phyloP scores from a whole-genome alignment of 2,888 invertebrate genomes.

The Sinodicranocentrus sp. region DNA sequence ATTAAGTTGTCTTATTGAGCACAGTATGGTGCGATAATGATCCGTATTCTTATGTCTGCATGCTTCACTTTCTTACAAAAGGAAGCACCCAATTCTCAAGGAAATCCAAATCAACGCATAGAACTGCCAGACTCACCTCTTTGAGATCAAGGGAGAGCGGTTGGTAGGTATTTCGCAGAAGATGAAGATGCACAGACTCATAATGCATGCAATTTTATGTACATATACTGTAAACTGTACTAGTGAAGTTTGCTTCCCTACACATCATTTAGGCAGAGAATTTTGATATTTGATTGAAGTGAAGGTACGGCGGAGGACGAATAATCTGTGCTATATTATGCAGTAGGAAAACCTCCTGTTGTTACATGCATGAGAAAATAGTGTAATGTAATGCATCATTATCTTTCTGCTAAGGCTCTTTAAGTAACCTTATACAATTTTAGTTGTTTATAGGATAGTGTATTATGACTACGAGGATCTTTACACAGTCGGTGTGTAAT shows the following conservation, averaged over 20 bases:
- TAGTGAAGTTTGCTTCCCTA: not conserved
- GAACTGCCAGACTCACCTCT: not conserved
- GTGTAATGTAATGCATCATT: not conserved
- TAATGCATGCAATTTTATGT: slow-evolving; percentile 23
- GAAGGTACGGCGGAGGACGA: slow-evolving; percentile 35
- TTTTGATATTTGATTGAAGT: no score
- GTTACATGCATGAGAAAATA: slow-evolving; percentile 10
- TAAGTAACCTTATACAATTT: slow-evolving; percentile 20
- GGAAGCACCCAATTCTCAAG: slow-evolving; percentile 46
- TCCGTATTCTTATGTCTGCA: slow-evolving; percentile 6
- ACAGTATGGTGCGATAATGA: no score
- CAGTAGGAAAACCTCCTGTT: slow-evolving; percentile 7
- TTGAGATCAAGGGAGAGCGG: slow-evolving; percentile 31
- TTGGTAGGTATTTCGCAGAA: not conserved
- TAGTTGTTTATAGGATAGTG: no score
- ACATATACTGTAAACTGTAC: not conserved
- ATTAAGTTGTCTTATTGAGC: no score
- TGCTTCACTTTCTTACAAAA: slow-evolving; percentile 14
- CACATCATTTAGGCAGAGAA: slow-evolving; percentile 6
- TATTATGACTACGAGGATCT: not conserved
- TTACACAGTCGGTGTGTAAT: not conserved
- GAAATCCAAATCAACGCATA: slow-evolving; percentile 26
- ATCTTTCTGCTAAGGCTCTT: not conserved
- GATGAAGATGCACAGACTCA: slow-evolving; percentile 26
- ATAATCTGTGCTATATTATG: not conserved